Evolutionary conservation across 2,113 vertebrate species (phyloP), one percentile per base, ranked within the genome.

Genomic region (Corapipo altera): DNA sequence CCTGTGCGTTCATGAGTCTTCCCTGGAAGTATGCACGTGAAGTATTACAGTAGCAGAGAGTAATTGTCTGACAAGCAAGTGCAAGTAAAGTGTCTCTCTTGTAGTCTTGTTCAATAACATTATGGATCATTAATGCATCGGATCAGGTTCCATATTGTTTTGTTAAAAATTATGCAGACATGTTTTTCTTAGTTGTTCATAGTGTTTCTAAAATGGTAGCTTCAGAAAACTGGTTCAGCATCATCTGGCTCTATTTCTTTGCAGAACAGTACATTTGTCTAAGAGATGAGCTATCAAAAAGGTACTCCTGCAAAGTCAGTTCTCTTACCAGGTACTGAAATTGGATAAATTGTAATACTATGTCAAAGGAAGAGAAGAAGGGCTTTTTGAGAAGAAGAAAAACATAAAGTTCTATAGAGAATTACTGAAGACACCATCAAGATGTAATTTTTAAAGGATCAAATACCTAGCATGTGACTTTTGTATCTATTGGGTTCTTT

Each of bases 51-150:
- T 96, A 97, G 97, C 90, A 91, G 97, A 98, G 98, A 98, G 94
- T 98, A 97, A 99, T 98, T 97, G 98, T 98, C 97, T 98, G 98
- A 98, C 98, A 95, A 93, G 95, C 91, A 96, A 97, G 96, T 97
- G 97, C 97, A 98, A 98, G 98, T 97, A 97, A 98, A 98, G 97
- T 97, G 94, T 97, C 96, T 97, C 95, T 96, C 97, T 91, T 96
- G 97, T 98, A 98, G 95, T 98, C 97, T 62, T 96, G 97, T 98
- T 98, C 98, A 98, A 97, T 98, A 98, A 97, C 97, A 96, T 98
- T 98, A 96, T 95, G 96, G 96, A 97, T 97, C 84, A 67, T 98
- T 98, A 98, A 98, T 98, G 96, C 97, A 97, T 96, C 5, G 22
- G 95, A 91, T 95, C 89, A 75, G 94, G 82, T 91, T 91, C 81